phyloP scores from a whole-genome alignment of 2,797 vertebrate species.

The Bradypus variegatus region DNA sequence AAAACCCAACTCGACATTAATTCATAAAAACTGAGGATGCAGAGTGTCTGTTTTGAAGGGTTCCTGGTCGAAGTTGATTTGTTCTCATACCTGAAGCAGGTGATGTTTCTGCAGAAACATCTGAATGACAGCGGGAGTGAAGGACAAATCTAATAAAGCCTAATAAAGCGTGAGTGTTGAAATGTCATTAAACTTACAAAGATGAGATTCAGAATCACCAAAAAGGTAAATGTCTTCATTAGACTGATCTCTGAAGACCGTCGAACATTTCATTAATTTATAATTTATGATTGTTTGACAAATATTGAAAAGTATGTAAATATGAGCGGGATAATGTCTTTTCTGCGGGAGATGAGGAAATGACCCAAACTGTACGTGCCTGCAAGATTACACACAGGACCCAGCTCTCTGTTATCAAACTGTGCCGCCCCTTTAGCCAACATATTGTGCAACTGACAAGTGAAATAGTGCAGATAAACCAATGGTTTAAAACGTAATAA shows the following conservation, averaged over 20 bases:
- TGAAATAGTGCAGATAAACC: conserved; percentile 99
- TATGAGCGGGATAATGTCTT: conserved; percentile 97
- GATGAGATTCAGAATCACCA: conserved; percentile 83
- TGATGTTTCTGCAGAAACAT: conserved; percentile 86
- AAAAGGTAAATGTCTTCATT: conserved; percentile 96
- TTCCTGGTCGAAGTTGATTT: conserved; percentile 62
- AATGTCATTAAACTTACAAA: conserved; percentile 93
- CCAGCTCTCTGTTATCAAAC: conserved; percentile 89
- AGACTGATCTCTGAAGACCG: conserved; percentile 93
- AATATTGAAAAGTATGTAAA: conserved; percentile 99
- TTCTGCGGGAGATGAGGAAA: conserved; percentile 99
- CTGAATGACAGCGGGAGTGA: conserved; percentile 86
- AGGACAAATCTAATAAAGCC: conserved; percentile 91
- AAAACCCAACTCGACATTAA: conserved; percentile 1
- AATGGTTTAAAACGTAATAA: conserved; percentile 96
- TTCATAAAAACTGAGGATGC: conserved; percentile 34
- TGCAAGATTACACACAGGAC: conserved; percentile 97
- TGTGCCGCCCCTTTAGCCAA: conserved; percentile 87
- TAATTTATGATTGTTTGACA: conserved; percentile 99
- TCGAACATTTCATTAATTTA: conserved; percentile 99
- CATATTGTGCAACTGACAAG: conserved; percentile 90
- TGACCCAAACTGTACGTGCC: conserved; percentile 96
- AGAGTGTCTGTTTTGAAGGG: conserved; percentile 43
- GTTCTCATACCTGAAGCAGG: conserved; percentile 87
- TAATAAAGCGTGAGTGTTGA: conserved; percentile 91